Base-by-base conservation (phyloP, 2,113 vertebrate genomes). In the Silurus meridionalis region DNA sequence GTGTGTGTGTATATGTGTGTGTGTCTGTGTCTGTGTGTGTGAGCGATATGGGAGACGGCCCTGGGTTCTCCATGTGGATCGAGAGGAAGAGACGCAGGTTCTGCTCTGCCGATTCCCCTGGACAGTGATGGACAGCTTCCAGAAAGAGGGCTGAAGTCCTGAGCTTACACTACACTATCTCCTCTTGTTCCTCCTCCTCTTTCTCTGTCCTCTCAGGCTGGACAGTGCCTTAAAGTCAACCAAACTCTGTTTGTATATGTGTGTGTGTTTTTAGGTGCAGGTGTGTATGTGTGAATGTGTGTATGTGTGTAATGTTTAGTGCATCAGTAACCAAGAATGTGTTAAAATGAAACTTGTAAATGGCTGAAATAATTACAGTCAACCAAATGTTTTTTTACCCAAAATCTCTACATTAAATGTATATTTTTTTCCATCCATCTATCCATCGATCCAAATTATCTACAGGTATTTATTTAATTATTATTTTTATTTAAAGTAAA, bases 71-170 rank as follows among this genome's bases (percentile, higher is more conserved):
- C 92, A 92, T 92, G 90, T 89, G 92, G 93, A 92, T 92, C 85
- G 63, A 52, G 90, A 89, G 90, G 92, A 91, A 92, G 92, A 90
- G 52, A 81, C 13, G 21, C 15, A 91, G 93, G 94, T 94, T 93
- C 93, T 93, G 94, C 94, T 91, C 92, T 88, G 88, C 91, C 94
- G 94, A 94, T 93, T 92, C 92, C 91, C 89, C 91, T 86, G 92
- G 93, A 94, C 94, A 94, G 86, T 95, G 94, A 95, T 93, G 90
- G 94, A 94, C 94, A 94, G 93, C 90, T 94, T 92, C 89, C 90
- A 92, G 92, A 92, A 93, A 92, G 91, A 91, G 89, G 93, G 92
- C 89, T 94, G 94, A 94, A 93, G 93, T 93, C 92, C 90, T 78
- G 91, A 91, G 87, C 8, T 74, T 28, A 91, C 55, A 48, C 46